phyloP scores from a whole-genome alignment of 2,888 invertebrate species.

The Geophilus truncorum region DNA sequence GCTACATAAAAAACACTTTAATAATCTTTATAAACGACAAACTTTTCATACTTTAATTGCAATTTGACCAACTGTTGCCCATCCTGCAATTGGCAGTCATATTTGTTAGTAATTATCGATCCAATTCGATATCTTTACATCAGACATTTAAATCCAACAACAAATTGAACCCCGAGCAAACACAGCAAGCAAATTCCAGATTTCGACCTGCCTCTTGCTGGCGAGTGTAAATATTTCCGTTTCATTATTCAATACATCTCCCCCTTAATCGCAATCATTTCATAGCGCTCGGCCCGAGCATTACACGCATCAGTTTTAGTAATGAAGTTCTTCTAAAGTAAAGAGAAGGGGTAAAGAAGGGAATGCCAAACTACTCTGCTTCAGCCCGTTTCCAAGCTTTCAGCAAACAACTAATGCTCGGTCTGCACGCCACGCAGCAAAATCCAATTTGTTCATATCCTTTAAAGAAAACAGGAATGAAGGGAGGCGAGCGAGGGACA shows the following conservation, averaged over 20 bases:
- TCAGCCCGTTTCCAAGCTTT: neutral
- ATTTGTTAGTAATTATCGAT: too few species aligned
- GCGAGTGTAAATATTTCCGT: neutral
- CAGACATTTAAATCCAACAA: too few species aligned
- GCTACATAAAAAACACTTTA: too few species aligned
- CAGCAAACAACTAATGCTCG: neutral
- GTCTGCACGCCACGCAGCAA: neutral
- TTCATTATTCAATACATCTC: neutral
- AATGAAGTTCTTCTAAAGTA: neutral
- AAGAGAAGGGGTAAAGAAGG: neutral
- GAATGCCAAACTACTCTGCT: neutral
- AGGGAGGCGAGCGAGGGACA: neutral
- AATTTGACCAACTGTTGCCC: too few species aligned
- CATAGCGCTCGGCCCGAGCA: neutral
- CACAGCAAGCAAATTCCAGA: too few species aligned
- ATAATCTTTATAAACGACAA: too few species aligned
- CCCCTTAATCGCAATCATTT: neutral
- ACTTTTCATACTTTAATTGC: too few species aligned
- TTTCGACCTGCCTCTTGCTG: too few species aligned
- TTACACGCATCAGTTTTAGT: neutral
- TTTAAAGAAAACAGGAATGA: neutral
- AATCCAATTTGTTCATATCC: slow-evolving; percentile 8
- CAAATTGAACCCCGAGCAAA: too few species aligned
- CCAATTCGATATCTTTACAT: too few species aligned
- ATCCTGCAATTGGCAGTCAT: too few species aligned